phyloP scores from a whole-genome alignment of 2,888 invertebrate species.

The Yponomeuta plumbellus region DNA sequence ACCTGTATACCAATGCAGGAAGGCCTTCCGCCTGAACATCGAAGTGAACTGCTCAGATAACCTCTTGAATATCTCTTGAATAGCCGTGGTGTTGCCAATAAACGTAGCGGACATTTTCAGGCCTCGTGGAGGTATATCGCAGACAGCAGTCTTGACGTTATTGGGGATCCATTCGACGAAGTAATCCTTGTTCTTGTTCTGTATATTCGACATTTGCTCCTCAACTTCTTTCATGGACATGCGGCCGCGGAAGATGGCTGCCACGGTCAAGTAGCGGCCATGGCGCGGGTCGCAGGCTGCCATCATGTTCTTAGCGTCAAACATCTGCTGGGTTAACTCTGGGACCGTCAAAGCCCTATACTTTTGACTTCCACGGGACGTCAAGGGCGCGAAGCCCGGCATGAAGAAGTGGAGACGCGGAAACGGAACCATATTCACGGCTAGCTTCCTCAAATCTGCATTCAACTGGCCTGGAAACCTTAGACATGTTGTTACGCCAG shows the following conservation, averaged over 20 bases:
- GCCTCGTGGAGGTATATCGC: slow-evolving; percentile 84
- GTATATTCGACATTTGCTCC: slow-evolving; percentile 86
- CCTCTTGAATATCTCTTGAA: slow-evolving; percentile 91
- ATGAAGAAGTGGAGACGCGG: slow-evolving; percentile 79
- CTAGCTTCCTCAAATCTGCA: slow-evolving; percentile 81
- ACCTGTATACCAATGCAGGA: slow-evolving; percentile 95
- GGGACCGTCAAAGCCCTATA: slow-evolving; percentile 91
- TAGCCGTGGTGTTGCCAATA: slow-evolving; percentile 89
- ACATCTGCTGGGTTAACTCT: slow-evolving; percentile 92
- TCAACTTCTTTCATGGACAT: slow-evolving; percentile 96
- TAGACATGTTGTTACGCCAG: slow-evolving; percentile 60
- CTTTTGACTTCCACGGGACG: slow-evolving; percentile 87
- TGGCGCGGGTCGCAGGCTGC: slow-evolving; percentile 94
- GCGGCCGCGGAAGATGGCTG: slow-evolving; percentile 90
- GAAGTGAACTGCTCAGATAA: slow-evolving; percentile 90
- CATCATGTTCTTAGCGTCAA: slow-evolving; percentile 97
- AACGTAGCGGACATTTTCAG: slow-evolving; percentile 92
- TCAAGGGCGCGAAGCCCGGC: slow-evolving; percentile 79
- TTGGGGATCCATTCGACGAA: slow-evolving; percentile 89
- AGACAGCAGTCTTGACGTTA: slow-evolving; percentile 87
- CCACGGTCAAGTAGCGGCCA: slow-evolving; percentile 91
- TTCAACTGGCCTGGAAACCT: slow-evolving; percentile 70
- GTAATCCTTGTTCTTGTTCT: slow-evolving; percentile 84
- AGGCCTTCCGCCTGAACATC: slow-evolving; percentile 96
- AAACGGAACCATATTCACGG: slow-evolving; percentile 80